Evolutionary conservation across 2,888 invertebrate genomes (phyloP).

Genomic region (Aricia artaxerxes): DNA sequence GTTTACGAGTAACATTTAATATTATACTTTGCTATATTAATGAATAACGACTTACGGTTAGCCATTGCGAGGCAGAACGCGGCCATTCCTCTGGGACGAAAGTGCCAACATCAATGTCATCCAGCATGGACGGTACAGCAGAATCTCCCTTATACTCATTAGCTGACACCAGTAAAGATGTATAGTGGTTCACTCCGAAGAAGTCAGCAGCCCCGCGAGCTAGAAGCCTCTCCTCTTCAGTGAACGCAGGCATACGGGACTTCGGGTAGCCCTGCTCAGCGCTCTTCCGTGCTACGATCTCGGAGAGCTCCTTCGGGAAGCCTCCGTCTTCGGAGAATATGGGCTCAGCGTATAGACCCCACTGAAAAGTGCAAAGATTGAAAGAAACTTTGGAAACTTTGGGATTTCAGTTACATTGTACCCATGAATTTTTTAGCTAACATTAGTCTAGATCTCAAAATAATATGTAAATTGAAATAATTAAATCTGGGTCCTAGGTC

Average conservation of each 20-base stretch:
- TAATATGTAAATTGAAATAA: too few relatives aligned
- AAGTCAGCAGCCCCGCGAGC: constrained; percentile 64
- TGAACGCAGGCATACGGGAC: constrained; percentile 51
- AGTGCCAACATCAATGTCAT: constrained; percentile 49
- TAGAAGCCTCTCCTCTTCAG: constrained; percentile 46
- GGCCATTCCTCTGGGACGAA: constrained; percentile 50
- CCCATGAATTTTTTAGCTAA: too few relatives aligned
- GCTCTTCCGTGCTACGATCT: constrained; percentile 60
- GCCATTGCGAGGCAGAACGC: constrained; percentile 53
- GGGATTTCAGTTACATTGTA: too few relatives aligned
- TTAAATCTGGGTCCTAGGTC: too few relatives aligned
- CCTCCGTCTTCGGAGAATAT: constrained; percentile 74
- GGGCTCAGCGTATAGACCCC: constrained; percentile 71
- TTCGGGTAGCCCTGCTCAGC: constrained; percentile 49
- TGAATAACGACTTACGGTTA: constrained; percentile 50
- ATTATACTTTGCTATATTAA: not conserved
- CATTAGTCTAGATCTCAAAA: too few relatives aligned
- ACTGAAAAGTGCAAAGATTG: constrained; percentile 46
- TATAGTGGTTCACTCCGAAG: constrained; percentile 71
- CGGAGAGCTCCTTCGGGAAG: constrained; percentile 71
- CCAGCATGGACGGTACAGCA: constrained; percentile 47
- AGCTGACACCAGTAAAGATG: constrained; percentile 52
- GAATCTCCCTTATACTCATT: constrained; percentile 33
- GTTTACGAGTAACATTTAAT: too few relatives aligned
- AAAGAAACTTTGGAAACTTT: not conserved